These are phyloP conservation scores for Plebejus melissa DNA, from an alignment of 2,888 invertebrate species.

Conservation along the genomic window DNA sequence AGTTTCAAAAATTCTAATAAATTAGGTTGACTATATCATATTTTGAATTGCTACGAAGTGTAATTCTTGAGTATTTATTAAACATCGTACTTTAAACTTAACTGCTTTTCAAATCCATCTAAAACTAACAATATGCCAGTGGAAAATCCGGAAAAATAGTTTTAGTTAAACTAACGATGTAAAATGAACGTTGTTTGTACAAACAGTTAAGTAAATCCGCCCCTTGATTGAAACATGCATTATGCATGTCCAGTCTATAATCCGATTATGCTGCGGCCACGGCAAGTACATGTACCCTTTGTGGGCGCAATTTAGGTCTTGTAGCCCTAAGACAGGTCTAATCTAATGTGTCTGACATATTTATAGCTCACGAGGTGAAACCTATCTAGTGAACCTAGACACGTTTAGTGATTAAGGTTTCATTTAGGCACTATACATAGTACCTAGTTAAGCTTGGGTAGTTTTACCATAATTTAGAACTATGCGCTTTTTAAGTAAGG, in stretches of 20 bases:
- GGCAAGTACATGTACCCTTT: slow-evolving; percentile 25
- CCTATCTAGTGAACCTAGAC: background rate
- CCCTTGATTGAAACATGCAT: slow-evolving; percentile 27
- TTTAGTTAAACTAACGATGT: slow-evolving; percentile 3
- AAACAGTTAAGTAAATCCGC: slow-evolving; percentile 22
- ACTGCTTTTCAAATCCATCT: background rate
- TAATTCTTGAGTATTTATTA: too few relatives aligned
- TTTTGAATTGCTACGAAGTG: too few relatives aligned
- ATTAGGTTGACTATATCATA: too few relatives aligned
- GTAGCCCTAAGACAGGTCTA: slow-evolving; percentile 3
- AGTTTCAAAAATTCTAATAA: too few relatives aligned
- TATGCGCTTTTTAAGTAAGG: too few relatives aligned
- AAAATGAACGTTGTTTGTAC: slow-evolving; percentile 18
- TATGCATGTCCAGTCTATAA: slow-evolving; percentile 24
- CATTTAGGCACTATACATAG: background rate
- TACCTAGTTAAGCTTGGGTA: too few relatives aligned
- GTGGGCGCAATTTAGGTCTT: slow-evolving; percentile 20
- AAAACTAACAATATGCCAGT: background rate
- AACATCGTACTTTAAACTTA: too few relatives aligned
- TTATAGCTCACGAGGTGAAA: slow-evolving; percentile 8
- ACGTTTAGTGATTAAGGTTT: background rate
- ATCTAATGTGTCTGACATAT: slow-evolving; percentile 17
- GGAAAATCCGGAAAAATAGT: background rate
- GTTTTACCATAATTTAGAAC: background rate
- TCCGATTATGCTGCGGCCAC: slow-evolving; percentile 20